Percentiles rank a stretch among this genome's conserved stretches.
phyloP scores from a whole-genome alignment of 2,113 vertebrate genomes.

The Colistium nudipinnis region DNA sequence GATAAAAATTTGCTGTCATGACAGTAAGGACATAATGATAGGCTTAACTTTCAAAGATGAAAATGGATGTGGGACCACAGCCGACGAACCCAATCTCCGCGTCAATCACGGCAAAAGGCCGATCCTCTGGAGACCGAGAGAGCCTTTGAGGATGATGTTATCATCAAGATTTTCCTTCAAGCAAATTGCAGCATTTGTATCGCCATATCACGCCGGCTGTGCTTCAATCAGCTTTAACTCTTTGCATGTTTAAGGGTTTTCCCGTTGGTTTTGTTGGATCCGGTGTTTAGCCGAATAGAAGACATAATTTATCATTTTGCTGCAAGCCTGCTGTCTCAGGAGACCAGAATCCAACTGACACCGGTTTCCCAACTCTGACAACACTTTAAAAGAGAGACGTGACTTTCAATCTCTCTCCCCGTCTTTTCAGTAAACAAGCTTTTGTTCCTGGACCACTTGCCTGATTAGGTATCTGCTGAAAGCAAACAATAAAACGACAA shows the following conservation, averaged over 20 bases:
- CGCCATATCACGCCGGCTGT: conserved; percentile 12
- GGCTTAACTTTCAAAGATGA: conserved; percentile 56
- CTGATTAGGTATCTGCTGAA: conserved; percentile 38
- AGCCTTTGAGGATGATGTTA: conserved; percentile 33
- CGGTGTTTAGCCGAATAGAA: conserved; percentile 24
- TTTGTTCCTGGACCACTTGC: conserved; percentile 17
- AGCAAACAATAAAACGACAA: conserved; percentile 50
- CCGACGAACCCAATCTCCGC: conserved; percentile 24
- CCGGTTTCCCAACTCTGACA: conserved; percentile 4
- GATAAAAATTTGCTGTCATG: conserved; percentile 68
- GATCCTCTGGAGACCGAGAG: conserved; percentile 31
- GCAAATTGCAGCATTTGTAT: conserved; percentile 18
- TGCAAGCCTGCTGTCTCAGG: not conserved
- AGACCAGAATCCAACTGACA: not conserved
- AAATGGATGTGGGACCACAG: conserved; percentile 53
- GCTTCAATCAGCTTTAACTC: conserved; percentile 13
- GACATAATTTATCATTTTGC: conserved; percentile 2
- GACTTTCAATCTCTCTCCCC: not conserved
- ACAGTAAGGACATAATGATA: conserved; percentile 54
- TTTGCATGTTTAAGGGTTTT: conserved; percentile 13
- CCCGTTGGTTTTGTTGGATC: not conserved
- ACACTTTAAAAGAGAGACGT: conserved; percentile 17
- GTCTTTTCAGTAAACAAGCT: conserved; percentile 22
- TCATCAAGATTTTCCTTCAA: conserved; percentile 37
- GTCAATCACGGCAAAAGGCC: conserved; percentile 41